Evolutionary conservation across 2,797 vertebrate genomes (phyloP).

Genomic region (Nannoperca australis): DNA sequence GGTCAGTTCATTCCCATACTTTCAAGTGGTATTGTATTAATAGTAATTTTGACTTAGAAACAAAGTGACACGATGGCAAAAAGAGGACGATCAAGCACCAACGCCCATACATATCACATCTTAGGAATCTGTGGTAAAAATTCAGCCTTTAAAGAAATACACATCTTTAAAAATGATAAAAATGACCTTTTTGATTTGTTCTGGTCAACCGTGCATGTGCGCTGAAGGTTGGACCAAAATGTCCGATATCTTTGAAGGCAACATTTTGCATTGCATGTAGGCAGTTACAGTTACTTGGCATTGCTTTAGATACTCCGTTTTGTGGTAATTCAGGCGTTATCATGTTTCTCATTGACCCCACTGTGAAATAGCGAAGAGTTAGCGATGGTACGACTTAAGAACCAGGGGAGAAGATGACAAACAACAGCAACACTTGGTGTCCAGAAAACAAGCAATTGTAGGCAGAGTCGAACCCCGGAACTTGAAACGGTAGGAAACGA

Average conservation of each 20-base stretch:
- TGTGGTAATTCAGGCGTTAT: conserved; percentile 14
- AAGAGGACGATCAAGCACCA: background rate
- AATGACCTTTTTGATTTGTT: background rate
- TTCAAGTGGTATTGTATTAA: background rate
- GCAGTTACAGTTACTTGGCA: conserved; percentile 36
- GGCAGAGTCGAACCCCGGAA: conserved; percentile 73
- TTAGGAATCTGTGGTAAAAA: background rate
- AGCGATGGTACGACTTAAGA: background rate
- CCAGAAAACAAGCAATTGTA: conserved; percentile 30
- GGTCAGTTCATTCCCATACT: background rate
- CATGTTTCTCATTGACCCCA: conserved; percentile 28
- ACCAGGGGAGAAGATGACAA: conserved; percentile 56
- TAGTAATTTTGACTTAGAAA: background rate
- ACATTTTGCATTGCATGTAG: conserved; percentile 21
- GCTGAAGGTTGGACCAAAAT: rapidly evolving
- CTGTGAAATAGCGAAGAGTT: conserved; percentile 1
- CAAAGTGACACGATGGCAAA: background rate
- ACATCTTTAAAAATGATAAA: background rate
- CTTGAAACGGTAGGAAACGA: conserved; percentile 54
- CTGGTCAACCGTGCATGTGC: background rate
- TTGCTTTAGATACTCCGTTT: conserved; percentile 15
- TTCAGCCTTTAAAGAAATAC: background rate
- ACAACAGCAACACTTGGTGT: conserved; percentile 29
- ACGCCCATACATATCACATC: no score
- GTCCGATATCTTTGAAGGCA: conserved; percentile 33